Evolutionary conservation across 2,888 invertebrate genomes (phyloP).

Genomic region (Leptinotarsa juncta): DNA sequence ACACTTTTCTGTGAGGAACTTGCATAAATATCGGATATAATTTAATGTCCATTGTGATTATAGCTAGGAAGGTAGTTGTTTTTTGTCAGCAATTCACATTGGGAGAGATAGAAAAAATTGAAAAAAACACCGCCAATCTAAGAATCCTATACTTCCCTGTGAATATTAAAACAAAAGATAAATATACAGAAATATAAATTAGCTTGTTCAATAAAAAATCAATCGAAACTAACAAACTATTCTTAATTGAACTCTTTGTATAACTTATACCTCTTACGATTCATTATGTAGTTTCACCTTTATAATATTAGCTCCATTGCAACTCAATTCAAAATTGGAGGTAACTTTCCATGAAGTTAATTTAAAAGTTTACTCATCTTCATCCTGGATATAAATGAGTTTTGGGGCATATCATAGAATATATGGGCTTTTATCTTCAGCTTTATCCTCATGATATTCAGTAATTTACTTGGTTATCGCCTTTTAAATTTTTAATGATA

Average conservation of each 20-base stretch:
- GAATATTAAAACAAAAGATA: no score
- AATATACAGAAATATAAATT: no score
- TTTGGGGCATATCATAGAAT: neutral
- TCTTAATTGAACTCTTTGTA: neutral
- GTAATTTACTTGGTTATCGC: neutral
- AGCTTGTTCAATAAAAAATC: no score
- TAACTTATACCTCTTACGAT: neutral
- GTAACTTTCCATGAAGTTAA: neutral
- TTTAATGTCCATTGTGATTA: no score
- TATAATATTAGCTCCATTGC: constrained; percentile 1
- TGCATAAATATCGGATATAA: no score
- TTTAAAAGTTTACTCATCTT: constrained; percentile 8
- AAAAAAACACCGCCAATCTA: no score
- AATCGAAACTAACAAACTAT: neutral
- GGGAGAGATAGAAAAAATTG: no score
- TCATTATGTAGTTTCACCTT: neutral
- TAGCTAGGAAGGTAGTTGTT: no score
- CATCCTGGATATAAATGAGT: neutral
- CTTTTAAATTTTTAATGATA: neutral
- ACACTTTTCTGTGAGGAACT: no score
- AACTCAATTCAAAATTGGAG: neutral
- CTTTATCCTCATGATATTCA: neutral
- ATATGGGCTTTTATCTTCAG: neutral
- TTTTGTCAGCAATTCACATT: no score
- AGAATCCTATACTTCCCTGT: no score